These are phyloP conservation scores for Habropoda laboriosa DNA, from an alignment of 1,140 invertebrate species.

Conservation along the genomic window DNA sequence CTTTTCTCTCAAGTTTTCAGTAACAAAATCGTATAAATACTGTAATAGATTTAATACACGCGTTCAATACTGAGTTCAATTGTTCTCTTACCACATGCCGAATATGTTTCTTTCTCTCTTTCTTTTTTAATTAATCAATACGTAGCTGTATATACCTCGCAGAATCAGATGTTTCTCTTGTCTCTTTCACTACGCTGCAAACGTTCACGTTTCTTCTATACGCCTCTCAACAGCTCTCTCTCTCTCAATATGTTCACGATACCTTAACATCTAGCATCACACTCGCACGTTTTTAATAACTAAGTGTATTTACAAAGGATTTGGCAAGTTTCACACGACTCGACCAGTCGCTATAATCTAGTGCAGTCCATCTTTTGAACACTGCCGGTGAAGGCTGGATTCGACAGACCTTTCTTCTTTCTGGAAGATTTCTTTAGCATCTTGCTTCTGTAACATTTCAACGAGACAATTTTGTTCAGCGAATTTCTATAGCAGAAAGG, in stretches of 20 bases:
- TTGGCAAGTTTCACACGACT: constrained; percentile 48
- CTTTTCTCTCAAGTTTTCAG: neutral
- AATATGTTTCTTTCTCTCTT: neutral
- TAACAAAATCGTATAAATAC: neutral
- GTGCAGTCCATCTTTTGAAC: constrained; percentile 78
- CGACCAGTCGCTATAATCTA: constrained; percentile 71
- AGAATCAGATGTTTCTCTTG: neutral
- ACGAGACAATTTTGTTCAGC: neutral
- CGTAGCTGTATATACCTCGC: neutral
- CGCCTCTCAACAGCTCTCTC: neutral
- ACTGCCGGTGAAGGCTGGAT: constrained; percentile 77
- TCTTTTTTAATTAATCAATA: neutral
- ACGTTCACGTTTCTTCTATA: neutral
- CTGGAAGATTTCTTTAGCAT: constrained; percentile 75
- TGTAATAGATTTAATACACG: neutral
- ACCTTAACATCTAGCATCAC: constrained; percentile 55
- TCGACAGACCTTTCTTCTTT: constrained; percentile 73
- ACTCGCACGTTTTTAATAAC: constrained; percentile 27
- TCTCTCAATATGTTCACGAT: neutral
- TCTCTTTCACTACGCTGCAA: neutral
- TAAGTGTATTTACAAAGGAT: constrained; percentile 64
- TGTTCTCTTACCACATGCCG: neutral
- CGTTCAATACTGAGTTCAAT: neutral
- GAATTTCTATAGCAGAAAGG: neutral
- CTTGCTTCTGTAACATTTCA: constrained; percentile 66